Evolutionary conservation across 2,113 vertebrate genomes (phyloP).

Genomic region (Garra rufa): DNA sequence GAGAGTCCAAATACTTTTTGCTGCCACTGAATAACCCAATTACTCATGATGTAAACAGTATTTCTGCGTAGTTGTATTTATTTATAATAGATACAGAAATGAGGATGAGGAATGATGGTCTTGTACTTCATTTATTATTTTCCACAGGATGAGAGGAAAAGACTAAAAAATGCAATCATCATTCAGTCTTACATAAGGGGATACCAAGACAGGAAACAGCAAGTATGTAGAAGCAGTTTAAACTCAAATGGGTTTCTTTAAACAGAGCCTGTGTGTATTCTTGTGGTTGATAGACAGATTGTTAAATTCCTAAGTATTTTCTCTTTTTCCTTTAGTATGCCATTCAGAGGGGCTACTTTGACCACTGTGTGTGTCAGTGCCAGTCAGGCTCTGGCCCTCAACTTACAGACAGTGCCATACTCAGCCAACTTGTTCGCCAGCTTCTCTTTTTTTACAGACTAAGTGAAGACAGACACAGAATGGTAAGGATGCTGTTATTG

Average conservation of each 20-base stretch:
- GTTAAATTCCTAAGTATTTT: background rate
- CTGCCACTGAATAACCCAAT: background rate
- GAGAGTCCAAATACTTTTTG: background rate
- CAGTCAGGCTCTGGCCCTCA: constrained; percentile 77
- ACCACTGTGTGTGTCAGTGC: constrained; percentile 78
- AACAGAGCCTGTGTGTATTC: background rate
- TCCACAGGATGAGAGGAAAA: constrained; percentile 89
- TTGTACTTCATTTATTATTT: background rate
- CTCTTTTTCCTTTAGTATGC: constrained; percentile 78
- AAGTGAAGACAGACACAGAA: constrained; percentile 87
- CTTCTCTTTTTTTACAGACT: constrained; percentile 97
- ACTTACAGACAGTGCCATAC: constrained; percentile 73
- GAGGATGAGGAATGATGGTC: background rate
- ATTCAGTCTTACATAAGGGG: constrained; percentile 97
- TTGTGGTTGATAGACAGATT: background rate
- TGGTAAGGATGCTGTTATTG: constrained; percentile 80
- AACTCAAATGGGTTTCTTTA: background rate
- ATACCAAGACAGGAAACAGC: constrained; percentile 91
- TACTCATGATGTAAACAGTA: background rate
- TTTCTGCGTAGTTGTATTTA: background rate
- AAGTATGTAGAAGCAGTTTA: constrained; percentile 77
- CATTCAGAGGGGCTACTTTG: constrained; percentile 89
- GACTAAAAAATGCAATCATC: constrained; percentile 94
- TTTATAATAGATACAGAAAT: background rate
- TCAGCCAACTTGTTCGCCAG: constrained; percentile 88